Percentiles rank a stretch among this genome's conserved stretches.
phyloP scores from a whole-genome alignment of 2,797 vertebrate genomes.

The Rhinophrynus dorsalis region DNA sequence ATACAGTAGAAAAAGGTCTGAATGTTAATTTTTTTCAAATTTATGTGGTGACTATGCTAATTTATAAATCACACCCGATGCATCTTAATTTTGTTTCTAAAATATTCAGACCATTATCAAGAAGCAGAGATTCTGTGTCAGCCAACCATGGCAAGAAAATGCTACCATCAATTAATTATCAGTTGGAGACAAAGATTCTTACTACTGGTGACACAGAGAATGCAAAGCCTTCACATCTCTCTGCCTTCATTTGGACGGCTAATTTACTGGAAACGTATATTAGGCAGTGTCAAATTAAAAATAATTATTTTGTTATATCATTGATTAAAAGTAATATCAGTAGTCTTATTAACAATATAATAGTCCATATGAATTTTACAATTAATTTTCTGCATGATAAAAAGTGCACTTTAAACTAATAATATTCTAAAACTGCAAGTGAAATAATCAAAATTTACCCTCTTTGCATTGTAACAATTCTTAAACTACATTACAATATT shows the following conservation, averaged over 20 bases:
- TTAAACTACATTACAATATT: no score
- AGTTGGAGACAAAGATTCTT: constrained; percentile 32
- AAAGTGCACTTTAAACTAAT: constrained; percentile 26
- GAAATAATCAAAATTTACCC: no score
- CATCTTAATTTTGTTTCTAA: constrained; percentile 18
- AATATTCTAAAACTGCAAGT: constrained; percentile 16
- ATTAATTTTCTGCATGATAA: constrained; percentile 26
- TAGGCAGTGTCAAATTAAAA: constrained; percentile 43
- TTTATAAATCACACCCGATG: constrained; percentile 19
- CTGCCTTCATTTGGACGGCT: constrained; percentile 42
- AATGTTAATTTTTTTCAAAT: background rate
- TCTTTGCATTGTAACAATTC: no score
- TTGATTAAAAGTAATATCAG: constrained; percentile 30
- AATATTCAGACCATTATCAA: constrained; percentile 19
- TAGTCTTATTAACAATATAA: constrained; percentile 38
- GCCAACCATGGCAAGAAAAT: constrained; percentile 26
- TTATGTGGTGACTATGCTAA: constrained; percentile 5
- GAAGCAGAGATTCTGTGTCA: constrained; percentile 21
- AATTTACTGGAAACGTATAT: constrained; percentile 49
- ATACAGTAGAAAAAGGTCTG: background rate
- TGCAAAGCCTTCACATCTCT: constrained; percentile 26
- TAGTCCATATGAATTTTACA: constrained; percentile 22
- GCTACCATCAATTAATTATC: constrained; percentile 40
- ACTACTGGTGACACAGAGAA: constrained; percentile 31
- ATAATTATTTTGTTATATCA: constrained; percentile 36